Evolutionary conservation across 2,113 vertebrate genomes (phyloP), one percentile per base, ranked within the genome.

Genomic region (Anser brachyrhynchus): DNA sequence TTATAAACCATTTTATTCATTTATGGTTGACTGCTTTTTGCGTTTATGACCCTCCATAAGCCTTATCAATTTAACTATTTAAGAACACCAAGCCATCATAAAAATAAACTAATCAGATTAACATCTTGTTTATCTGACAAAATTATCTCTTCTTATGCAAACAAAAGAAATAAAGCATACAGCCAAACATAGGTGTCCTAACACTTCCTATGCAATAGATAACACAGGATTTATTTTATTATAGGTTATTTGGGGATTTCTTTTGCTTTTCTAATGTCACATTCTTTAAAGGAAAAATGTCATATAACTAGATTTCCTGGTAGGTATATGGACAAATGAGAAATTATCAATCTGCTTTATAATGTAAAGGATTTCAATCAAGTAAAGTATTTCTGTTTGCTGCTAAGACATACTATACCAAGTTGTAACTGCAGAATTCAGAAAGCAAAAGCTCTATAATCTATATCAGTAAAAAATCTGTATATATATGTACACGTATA

Each of bases 41-140:
- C 96, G 59, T 97, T 97, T 97, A 97, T 94, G 95, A 96, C 46
- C 35, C 84, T 89, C 86, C 77, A 94, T 93, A 97, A 97, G 97
- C 87, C 90, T 97, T 90, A 76, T 92, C 96, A 97, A 97, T 96
- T 95, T 92, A 97, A 93, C 64, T 97, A 74, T 96, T 96, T 94
- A 94, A 91, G 96, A 97, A 96, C 23, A 96, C 79, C 51, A 97
- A 97, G 94, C 66, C 62, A 93, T 93, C 95, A 95, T 91, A 97
- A 90, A 95, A 85, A 51, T 43, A 69, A 87, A 91, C 41, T 96
- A 96, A 96, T 93, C 72, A 97, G 70, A 97, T 97, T 97, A 97
- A 93, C 86, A 71, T 91, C 83, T 94, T 86, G 46, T 96, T 95
- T 96, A 96, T 89, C 70, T 95, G 84, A 95, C 61, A 97, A 96